Percentiles rank a stretch among this genome's conserved stretches.
These are phyloP conservation scores for Pseudopodoces humilis DNA, from an alignment of 2,113 vertebrate genomes.

Conservation along the genomic window DNA sequence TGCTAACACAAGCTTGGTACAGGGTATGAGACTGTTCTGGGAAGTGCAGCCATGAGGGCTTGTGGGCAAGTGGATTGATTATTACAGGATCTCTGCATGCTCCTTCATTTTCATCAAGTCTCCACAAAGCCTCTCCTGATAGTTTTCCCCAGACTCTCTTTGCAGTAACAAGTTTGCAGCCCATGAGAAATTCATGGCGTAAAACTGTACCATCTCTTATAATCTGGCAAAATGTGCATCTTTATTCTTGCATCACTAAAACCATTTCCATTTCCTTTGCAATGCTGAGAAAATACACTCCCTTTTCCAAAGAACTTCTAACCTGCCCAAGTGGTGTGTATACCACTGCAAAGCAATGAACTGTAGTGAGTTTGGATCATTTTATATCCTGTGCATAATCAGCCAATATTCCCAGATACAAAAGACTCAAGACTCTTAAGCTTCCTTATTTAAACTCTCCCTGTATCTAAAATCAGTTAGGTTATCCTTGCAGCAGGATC, in stretches of 20 bases:
- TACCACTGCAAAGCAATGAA: background rate
- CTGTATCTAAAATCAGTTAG: background rate
- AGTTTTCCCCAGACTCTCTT: background rate
- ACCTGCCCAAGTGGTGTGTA: background rate
- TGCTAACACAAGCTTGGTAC: accelerated
- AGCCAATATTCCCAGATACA: background rate
- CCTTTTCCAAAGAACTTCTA: background rate
- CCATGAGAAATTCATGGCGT: background rate
- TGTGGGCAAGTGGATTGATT: background rate
- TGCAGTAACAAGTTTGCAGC: background rate
- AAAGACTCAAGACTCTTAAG: background rate
- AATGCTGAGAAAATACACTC: background rate
- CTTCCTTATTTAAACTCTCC: background rate
- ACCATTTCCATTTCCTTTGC: background rate
- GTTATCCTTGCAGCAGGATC: slow-evolving; percentile 1
- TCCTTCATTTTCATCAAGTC: background rate
- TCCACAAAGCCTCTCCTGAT: background rate
- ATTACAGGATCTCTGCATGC: background rate
- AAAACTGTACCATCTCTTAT: background rate
- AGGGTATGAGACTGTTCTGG: accelerated
- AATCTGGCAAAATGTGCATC: background rate
- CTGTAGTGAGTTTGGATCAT: background rate
- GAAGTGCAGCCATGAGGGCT: background rate
- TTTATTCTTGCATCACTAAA: background rate
- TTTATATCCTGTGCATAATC: background rate